phyloP scores from a whole-genome alignment of 2,888 invertebrate genomes.

The Phyto melanocephala region DNA sequence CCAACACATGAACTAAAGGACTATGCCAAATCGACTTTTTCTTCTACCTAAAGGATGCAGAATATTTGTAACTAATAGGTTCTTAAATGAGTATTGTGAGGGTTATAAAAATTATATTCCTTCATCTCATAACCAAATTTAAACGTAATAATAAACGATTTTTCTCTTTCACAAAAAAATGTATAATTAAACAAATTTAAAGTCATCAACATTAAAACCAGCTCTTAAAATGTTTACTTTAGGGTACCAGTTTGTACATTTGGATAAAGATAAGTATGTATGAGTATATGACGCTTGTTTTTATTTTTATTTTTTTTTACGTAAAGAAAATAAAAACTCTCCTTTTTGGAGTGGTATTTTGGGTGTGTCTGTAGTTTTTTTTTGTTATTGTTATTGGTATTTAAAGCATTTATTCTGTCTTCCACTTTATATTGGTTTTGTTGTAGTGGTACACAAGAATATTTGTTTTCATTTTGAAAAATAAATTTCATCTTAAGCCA shows the following conservation, averaged over 20 bases:
- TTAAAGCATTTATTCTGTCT: constrained; percentile 13
- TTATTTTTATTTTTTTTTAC: neutral
- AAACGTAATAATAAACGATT: too few species aligned
- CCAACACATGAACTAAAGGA: too few species aligned
- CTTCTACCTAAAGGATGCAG: too few species aligned
- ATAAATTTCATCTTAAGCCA: neutral
- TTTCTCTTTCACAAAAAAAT: too few species aligned
- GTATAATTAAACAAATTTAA: neutral
- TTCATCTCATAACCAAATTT: too few species aligned
- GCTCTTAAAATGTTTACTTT: neutral
- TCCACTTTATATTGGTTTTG: neutral
- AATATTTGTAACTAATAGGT: too few species aligned
- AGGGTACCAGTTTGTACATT: too few species aligned
- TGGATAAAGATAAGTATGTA: too few species aligned
- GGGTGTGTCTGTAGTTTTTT: constrained; percentile 26
- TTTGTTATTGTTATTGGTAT: neutral
- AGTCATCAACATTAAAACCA: constrained; percentile 8
- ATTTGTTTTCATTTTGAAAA: neutral
- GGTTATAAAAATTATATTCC: too few species aligned
- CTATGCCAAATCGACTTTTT: too few species aligned
- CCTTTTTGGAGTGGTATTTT: constrained; percentile 39
- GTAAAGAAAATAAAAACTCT: constrained; percentile 4
- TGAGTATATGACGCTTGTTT: neutral
- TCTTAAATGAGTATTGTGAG: too few species aligned
- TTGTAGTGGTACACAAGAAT: neutral